Evolutionary conservation across 2,888 invertebrate genomes (phyloP).

Genomic region (Rotaria magnacalcarata): DNA sequence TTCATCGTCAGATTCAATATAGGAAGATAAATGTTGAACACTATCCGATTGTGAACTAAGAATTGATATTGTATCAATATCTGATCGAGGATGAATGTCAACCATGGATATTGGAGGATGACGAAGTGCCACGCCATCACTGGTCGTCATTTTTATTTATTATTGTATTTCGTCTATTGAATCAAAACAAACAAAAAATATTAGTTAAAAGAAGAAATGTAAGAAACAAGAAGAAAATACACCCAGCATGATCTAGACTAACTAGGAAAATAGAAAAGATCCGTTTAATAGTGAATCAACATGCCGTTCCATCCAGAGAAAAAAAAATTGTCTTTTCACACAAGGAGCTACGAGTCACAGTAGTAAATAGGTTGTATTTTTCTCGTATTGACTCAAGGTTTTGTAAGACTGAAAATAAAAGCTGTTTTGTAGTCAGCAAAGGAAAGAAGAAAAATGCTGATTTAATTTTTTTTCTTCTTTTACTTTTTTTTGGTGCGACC

Average conservation of each 20-base stretch:
- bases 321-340: too few species aligned
- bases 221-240: neutral
- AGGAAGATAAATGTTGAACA: conserved; percentile 34
- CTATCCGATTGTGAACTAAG: conserved; percentile 34
- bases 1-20: conserved; percentile 28
- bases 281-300: too few species aligned
- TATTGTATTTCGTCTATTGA: neutral
- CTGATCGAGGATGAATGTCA: conserved; percentile 4
- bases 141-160: neutral
- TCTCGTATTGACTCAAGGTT: neutral
- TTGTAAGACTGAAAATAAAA: neutral
- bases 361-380: neutral
- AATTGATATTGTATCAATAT: conserved; percentile 26
- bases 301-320: too few species aligned
- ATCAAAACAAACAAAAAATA: neutral
- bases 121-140: conserved; percentile 20
- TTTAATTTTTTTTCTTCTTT: neutral
- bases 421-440: neutral
- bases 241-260: neutral
- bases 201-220: too few species aligned
- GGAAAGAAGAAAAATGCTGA: neutral
- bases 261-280: neutral
- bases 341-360: too few species aligned
- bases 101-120: neutral
- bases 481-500: neutral